Evolutionary conservation across 1,140 invertebrate genomes (phyloP).

Genomic region (Diorhabda elongata): DNA sequence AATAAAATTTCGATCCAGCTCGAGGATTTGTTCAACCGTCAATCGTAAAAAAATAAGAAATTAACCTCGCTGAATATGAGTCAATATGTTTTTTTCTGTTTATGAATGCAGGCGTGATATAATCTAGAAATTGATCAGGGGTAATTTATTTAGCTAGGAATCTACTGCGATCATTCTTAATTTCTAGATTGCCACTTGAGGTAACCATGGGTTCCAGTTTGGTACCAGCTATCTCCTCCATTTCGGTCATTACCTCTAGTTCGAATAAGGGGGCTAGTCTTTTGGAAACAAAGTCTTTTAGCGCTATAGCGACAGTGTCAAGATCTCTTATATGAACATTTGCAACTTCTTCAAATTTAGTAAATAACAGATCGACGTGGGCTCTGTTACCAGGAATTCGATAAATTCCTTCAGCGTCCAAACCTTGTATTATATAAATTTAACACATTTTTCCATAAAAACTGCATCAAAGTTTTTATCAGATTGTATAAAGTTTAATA

Average conservation of each 20-base stretch:
- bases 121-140: constrained; percentile 78
- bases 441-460: constrained; percentile 91
- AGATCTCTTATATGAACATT: constrained; percentile 76
- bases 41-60: too few species aligned
- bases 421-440: constrained; percentile 93
- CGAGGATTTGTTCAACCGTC: too few species aligned
- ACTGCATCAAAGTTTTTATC: constrained; percentile 80
- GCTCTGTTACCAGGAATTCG: constrained; percentile 91
- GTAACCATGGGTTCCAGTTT: constrained; percentile 59
- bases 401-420: constrained; percentile 94
- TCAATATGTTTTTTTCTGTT: too few species aligned
- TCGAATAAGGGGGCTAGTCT: constrained; percentile 87
- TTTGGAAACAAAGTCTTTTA: constrained; percentile 96
- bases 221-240: constrained; percentile 84
- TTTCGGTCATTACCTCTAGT: constrained; percentile 79
- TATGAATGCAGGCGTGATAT: too few species aligned
- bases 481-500: constrained; percentile 58
- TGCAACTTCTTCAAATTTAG: constrained; percentile 87
- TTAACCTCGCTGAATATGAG: too few species aligned
- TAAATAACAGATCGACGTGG: constrained; percentile 89
- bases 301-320: constrained; percentile 90
- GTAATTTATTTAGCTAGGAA: constrained; percentile 81
- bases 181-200: constrained; percentile 63
- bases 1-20: too few species aligned
- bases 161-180: constrained; percentile 79